These are phyloP conservation scores for Cryptoprocta ferox DNA, from an alignment of 2,797 vertebrate genomes.

Conservation along the genomic window DNA sequence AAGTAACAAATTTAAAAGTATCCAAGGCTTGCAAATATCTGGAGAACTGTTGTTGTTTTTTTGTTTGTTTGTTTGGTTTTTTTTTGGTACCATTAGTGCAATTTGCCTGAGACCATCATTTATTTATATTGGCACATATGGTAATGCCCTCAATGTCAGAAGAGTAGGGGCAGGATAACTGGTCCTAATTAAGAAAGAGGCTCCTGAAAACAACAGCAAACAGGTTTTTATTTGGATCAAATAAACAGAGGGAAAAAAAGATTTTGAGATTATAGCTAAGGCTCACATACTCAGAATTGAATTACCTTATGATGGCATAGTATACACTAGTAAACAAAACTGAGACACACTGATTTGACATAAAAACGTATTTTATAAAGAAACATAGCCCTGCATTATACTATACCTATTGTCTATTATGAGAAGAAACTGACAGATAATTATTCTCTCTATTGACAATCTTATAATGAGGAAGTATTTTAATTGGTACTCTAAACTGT, in stretches of 20 bases:
- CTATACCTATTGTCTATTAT: not conserved
- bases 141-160: not conserved
- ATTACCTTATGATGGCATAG: not conserved
- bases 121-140: not conserved
- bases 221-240: not conserved
- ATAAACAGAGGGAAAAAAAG: not conserved
- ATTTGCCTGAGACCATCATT: not conserved
- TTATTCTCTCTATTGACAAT: conserved; percentile 3
- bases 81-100: not conserved
- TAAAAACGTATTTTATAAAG: conserved; percentile 9
- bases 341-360: not conserved
- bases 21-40: not conserved
- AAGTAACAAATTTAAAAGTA: not conserved
- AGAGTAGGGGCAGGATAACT: not conserved
- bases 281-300: not conserved
- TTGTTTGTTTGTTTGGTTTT: too few relatives aligned
- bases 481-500: not conserved
- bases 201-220: not conserved
- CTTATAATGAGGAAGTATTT: conserved; percentile 39
- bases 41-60: not conserved
- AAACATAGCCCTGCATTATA: not conserved
- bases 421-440: conserved; percentile 22
- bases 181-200: not conserved
- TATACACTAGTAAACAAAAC: not conserved
- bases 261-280: not conserved